phyloP scores from a whole-genome alignment of 1,140 invertebrate genomes.

The Laupala kohalensis region DNA sequence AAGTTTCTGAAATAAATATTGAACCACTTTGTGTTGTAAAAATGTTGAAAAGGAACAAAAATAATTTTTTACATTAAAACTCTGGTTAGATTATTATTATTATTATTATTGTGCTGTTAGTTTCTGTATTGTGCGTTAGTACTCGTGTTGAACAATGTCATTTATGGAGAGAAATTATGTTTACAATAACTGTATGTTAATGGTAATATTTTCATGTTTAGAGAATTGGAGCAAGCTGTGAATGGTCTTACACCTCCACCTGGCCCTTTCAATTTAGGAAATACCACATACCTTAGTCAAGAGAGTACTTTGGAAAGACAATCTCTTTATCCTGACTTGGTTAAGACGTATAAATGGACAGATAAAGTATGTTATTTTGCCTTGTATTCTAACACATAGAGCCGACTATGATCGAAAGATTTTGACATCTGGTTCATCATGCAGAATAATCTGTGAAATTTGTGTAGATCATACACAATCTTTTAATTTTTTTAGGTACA shows the following conservation, averaged over 20 bases:
- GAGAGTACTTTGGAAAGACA: constrained; percentile 76
- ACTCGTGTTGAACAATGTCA: no score
- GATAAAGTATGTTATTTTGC: constrained; percentile 49
- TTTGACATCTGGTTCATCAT: not conserved
- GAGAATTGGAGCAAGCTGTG: constrained; percentile 65
- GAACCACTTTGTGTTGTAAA: no score
- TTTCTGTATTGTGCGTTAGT: no score
- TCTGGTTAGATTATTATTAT: no score
- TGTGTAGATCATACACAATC: not conserved
- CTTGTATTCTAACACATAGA: not conserved
- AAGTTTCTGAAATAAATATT: no score
- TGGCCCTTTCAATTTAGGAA: constrained; percentile 65
- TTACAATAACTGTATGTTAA: not conserved
- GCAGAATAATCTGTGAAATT: not conserved
- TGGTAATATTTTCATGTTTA: constrained; percentile 23
- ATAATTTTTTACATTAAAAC: no score
- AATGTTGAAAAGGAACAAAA: no score
- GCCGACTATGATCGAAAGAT: not conserved
- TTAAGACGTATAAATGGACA: constrained; percentile 84
- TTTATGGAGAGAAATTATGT: no score
- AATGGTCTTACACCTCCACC: constrained; percentile 48
- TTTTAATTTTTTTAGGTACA: constrained; percentile 38
- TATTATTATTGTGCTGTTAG: no score
- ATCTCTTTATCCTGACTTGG: constrained; percentile 70
- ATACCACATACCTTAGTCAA: constrained; percentile 67